These are phyloP conservation scores for Alfaro cultratus DNA, from an alignment of 2,797 vertebrate genomes.

Conservation along the genomic window DNA sequence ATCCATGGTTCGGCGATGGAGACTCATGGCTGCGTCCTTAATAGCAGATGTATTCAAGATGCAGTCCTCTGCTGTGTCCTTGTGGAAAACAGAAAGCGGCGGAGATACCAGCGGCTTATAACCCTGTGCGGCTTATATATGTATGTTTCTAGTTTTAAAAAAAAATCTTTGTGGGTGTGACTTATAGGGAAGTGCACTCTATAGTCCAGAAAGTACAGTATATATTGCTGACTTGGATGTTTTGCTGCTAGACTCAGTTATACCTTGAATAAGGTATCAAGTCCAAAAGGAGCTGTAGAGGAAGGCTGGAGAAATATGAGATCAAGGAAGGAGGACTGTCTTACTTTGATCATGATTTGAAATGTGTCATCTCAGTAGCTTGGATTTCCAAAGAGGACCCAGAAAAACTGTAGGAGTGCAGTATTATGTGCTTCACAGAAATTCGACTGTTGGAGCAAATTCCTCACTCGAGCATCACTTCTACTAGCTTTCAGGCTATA, in stretches of 20 bases:
- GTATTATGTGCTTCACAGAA: background rate
- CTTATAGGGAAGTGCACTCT: no score
- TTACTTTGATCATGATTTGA: conserved; percentile 1
- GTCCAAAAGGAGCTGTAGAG: background rate
- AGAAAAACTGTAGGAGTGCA: conserved; percentile 5
- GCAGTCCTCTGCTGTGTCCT: no score
- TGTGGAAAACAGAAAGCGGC: no score
- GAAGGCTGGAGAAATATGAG: background rate
- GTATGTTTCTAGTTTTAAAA: no score
- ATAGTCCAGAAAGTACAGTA: no score
- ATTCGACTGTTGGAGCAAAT: background rate
- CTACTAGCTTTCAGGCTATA: background rate
- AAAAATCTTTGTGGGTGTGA: no score
- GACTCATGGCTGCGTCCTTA: no score
- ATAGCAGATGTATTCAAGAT: no score
- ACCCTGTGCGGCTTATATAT: no score
- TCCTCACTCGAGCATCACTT: background rate
- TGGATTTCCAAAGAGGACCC: background rate
- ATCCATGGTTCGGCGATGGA: no score
- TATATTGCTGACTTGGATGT: background rate
- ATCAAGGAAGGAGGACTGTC: background rate
- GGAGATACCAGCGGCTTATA: no score
- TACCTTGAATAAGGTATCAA: conserved; percentile 2
- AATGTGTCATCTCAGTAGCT: background rate
- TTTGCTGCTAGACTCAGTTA: background rate